phyloP scores from a whole-genome alignment of 2,888 invertebrate species.

The Cylindroiulus punctatus region DNA sequence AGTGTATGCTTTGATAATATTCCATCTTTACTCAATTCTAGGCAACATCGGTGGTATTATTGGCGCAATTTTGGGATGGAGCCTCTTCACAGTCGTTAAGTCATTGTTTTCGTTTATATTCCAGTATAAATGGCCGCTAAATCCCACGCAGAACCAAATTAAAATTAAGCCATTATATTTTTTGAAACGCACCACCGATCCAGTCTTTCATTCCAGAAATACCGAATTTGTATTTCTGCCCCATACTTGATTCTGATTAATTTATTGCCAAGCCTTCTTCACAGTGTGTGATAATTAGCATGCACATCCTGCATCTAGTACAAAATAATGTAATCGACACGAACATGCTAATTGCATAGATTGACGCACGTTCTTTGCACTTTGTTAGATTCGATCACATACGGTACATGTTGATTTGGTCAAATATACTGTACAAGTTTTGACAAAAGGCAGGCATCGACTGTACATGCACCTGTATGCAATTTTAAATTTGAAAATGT shows the following conservation, averaged over 20 bases:
- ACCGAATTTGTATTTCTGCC: background rate
- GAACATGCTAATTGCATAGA: no score
- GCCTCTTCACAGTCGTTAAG: conserved; percentile 43
- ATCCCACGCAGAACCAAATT: background rate
- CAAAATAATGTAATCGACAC: no score
- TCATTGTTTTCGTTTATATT: conserved; percentile 30
- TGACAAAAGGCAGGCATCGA: no score
- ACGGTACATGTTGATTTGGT: no score
- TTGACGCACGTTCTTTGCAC: no score
- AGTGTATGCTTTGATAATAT: background rate
- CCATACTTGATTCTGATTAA: background rate
- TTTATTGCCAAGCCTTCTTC: background rate
- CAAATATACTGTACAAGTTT: no score
- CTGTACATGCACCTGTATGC: no score
- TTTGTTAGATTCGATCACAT: no score
- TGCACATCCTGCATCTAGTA: no score
- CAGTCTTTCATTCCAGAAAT: background rate
- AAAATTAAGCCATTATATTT: background rate
- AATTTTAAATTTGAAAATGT: no score
- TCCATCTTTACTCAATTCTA: background rate
- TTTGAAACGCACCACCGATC: background rate
- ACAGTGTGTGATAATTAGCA: no score
- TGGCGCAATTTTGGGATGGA: conserved; percentile 54
- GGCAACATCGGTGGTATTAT: conserved; percentile 55
- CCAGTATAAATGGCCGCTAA: background rate